phyloP scores from a whole-genome alignment of 1,140 invertebrate species.

The Drosophila murphyi region DNA sequence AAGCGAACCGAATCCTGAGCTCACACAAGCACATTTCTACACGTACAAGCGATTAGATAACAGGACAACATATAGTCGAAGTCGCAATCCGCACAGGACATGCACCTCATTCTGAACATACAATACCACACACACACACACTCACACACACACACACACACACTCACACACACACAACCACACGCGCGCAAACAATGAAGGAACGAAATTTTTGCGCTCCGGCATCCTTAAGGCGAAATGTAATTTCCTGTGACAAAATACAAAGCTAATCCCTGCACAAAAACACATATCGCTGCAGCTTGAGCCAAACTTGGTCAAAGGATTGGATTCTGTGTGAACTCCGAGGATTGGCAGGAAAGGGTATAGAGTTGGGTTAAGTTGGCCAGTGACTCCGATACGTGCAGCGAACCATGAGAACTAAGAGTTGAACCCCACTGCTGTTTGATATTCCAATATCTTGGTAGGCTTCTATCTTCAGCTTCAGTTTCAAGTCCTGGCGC shows the following conservation, averaged over 20 bases:
- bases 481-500: not conserved
- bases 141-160: constrained; percentile 5
- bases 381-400: constrained; percentile 64
- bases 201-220: constrained; percentile 74
- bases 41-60: constrained; percentile 75
- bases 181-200: constrained; percentile 70
- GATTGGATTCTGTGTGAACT: constrained; percentile 49
- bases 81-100: constrained; percentile 47
- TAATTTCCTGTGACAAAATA: constrained; percentile 83
- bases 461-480: not conserved
- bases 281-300: constrained; percentile 35
- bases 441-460: constrained; percentile 10
- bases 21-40: constrained; percentile 47
- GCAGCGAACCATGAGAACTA: constrained; percentile 50
- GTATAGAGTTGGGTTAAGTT: constrained; percentile 33
- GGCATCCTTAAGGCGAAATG: constrained; percentile 79
- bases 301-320: constrained; percentile 65
- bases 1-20: constrained; percentile 31
- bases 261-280: constrained; percentile 75
- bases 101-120: constrained; percentile 49
- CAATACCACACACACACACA: not conserved
- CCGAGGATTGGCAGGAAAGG: constrained; percentile 13
- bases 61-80: constrained; percentile 42
- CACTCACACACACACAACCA: constrained; percentile 9
- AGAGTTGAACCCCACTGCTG: constrained; percentile 20